Conservation (phyloP, 2,113 vertebrate genomes). For the Cryptotis parvus region DNA sequence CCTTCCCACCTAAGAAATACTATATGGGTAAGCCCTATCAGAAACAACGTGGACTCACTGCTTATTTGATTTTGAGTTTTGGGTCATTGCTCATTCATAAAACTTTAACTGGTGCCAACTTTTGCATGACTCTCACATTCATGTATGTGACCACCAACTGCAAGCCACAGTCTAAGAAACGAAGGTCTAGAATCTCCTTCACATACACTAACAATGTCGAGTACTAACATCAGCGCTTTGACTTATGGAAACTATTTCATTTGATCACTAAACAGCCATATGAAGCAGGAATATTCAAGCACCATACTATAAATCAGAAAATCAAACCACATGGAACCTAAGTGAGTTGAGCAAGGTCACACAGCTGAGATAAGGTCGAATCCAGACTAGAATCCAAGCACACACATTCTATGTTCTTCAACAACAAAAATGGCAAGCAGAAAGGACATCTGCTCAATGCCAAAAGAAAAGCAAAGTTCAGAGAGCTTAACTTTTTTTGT, state of each 20-base stretch:
- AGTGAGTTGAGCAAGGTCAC: neutral
- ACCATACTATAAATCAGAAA: constrained; percentile 35
- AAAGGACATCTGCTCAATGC: neutral
- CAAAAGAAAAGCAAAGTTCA: constrained; percentile 54
- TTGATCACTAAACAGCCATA: constrained; percentile 26
- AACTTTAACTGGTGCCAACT: too few species aligned
- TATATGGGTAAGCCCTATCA: too few species aligned
- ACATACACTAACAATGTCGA: neutral
- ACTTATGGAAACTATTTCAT: constrained; percentile 45
- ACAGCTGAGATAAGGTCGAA: neutral
- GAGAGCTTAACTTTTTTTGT: neutral
- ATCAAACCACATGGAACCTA: neutral
- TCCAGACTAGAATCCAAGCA: neutral
- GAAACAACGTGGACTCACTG: too few species aligned
- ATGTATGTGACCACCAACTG: too few species aligned
- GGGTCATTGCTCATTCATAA: too few species aligned
- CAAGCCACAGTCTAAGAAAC: too few species aligned
- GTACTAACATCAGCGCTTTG: constrained; percentile 10
- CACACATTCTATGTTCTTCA: neutral
- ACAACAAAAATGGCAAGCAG: neutral
- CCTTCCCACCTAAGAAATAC: too few species aligned
- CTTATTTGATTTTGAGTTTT: too few species aligned
- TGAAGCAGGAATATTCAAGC: neutral
- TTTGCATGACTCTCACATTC: too few species aligned
- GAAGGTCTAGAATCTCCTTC: neutral